Base-by-base conservation (phyloP, 2,888 invertebrate species). In the Gymnoscelis rufifasciata region DNA sequence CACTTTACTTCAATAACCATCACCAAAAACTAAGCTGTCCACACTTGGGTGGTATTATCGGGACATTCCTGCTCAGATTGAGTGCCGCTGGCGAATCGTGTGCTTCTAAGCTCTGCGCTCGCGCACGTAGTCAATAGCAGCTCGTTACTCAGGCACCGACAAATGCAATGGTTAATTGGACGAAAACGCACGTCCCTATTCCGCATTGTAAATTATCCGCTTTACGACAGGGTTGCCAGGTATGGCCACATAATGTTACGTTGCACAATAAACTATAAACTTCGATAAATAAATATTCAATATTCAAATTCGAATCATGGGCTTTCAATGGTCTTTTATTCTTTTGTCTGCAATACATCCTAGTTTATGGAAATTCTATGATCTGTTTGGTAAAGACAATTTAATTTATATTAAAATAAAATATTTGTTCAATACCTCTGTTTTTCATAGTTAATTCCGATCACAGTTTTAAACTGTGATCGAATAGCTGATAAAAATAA, bases 161-260 rank as follows among this genome's bases (percentile, higher is more conserved):
- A 78, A 80, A 79, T 78, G 70, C 71, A 51, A 40, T 62, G 55
- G 71, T 75, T 81, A 82, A 83, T 82, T 82, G 80, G 78, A 70
- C 60, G 76, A 72, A 77, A 71, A 68, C 52, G 54, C 54, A 51
- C 48, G 57, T 52, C 52, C 49, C 42, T 50, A 51, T 54, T 69
- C 66, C 68, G 64, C 70, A 63, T 71, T 59, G 72, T 82, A 83
- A 79, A 80, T 81, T 72, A 75, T 66, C 57, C 71, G 56, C 54
- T 59, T 82, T 82, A 50, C 50, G 50, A 46, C 50, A 48, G 36
- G 43, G 48, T 37, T 13, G 19, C 48, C 43, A 40, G 31, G 19
- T n/a, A 33, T 6, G 10, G n/a, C n/a, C 31, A 33, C 19, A 19
- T 35, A 19, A 35, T 35, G 35, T 35, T 10, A 23, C 19, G 19